These are phyloP conservation scores for Coremacera marginata DNA, from an alignment of 2,888 invertebrate genomes.

Conservation along the genomic window DNA sequence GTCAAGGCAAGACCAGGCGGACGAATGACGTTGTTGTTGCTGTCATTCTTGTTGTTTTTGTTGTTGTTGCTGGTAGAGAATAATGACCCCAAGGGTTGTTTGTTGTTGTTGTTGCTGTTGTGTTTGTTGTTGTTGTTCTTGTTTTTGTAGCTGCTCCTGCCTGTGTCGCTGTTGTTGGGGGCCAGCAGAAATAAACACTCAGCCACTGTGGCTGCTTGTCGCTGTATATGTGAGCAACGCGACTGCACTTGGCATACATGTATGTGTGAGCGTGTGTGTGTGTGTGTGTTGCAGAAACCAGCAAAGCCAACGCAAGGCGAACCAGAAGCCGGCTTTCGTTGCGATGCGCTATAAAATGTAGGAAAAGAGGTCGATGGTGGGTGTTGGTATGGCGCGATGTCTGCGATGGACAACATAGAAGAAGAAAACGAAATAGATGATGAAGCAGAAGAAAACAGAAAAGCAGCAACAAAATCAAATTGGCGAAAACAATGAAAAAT, in stretches of 20 bases:
- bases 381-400: too few species aligned
- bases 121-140: constrained; percentile 18
- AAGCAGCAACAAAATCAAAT: too few species aligned
- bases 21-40: neutral
- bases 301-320: constrained; percentile 39
- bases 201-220: neutral
- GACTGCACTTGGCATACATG: constrained; percentile 32
- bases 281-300: constrained; percentile 34
- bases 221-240: constrained; percentile 8
- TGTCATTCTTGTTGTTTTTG: constrained; percentile 20
- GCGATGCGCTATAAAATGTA: neutral
- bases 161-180: neutral
- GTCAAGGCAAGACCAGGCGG: constrained; percentile 11
- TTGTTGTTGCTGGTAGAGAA: constrained; percentile 25
- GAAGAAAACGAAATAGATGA: too few species aligned
- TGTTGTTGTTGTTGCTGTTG: constrained; percentile 27
- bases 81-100: constrained; percentile 19
- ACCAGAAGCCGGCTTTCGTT: constrained; percentile 20
- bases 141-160: neutral
- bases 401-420: too few species aligned
- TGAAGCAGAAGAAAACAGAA: too few species aligned
- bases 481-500: too few species aligned
- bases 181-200: too few species aligned
- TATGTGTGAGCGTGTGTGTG: neutral
- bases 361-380: constrained; percentile 15